Evolutionary conservation across 2,888 invertebrate genomes (phyloP), one percentile per base, ranked within the genome.

Genomic region (Acrobasis consociella): DNA sequence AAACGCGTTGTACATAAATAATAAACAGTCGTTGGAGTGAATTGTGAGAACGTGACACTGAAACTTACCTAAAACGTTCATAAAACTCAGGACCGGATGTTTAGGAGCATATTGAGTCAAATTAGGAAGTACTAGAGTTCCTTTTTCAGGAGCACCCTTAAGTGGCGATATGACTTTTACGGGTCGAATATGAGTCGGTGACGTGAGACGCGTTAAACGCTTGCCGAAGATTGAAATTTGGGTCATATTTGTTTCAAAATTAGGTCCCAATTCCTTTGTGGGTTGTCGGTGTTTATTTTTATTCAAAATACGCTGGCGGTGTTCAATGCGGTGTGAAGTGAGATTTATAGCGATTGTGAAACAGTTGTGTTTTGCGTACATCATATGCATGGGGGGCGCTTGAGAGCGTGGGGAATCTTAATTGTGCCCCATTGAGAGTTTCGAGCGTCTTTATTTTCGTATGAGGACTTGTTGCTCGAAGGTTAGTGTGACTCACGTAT

Each of bases 381-480:
- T 74, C 77, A 73, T 81, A 87, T 85, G 85, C 83, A 83, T 80
- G 82, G 72, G n/a, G 75, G 81, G 78, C 81, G 75, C 81, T 77
- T 73, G 66, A 69, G 75, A 79, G 80, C 82, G 83, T 73, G 72
- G 72, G 81, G 89, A 91, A 90, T 91, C 81, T 90, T 91, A 91
- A 91, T 91, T 90, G 89, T 87, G 74, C 76, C 81, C 85, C 88
- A 88, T 89, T 89, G 86, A 89, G 86, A 85, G 80, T 85, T 85
- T 82, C 80, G 79, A 66, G 77, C 78, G 80, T 83, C 85, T 87
- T 87, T 87, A 87, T 87, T 87, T 87, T 84, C 82, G 82, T 82
- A 66, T n/a, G n/a, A 68, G 70, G 74, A 89, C 87, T 85, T 90
- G 87, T 89, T 89, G 87, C 86, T 78, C 70, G 69, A 69, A 73